Percentiles rank a stretch among this genome's conserved stretches.
Conservation (phyloP, 2,113 vertebrate species). For the Morone chrysops region DNA sequence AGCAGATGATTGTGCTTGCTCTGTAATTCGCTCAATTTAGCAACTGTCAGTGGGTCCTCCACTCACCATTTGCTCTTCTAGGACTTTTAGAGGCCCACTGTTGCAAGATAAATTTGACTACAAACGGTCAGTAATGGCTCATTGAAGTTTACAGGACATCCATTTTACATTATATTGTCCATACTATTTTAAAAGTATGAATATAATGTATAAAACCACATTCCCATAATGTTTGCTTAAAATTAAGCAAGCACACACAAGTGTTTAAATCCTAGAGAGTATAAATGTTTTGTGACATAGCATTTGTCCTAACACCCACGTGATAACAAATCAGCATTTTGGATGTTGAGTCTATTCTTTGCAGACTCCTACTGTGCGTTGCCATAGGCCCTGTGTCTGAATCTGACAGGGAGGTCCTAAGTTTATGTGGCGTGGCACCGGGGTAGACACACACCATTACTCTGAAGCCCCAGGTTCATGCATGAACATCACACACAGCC, state of each 20-base stretch:
- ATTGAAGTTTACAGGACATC: slow-evolving; percentile 17
- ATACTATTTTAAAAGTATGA: background rate
- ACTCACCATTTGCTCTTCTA: slow-evolving; percentile 44
- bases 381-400: slow-evolving; percentile 62
- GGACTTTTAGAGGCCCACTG: slow-evolving; percentile 44
- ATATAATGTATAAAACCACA: background rate
- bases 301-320: slow-evolving; percentile 38
- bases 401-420: slow-evolving; percentile 74
- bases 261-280: slow-evolving; percentile 1
- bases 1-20: slow-evolving; percentile 58
- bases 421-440: slow-evolving; percentile 78
- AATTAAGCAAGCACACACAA: background rate
- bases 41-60: slow-evolving; percentile 42
- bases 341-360: slow-evolving; percentile 58
- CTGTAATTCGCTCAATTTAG: slow-evolving; percentile 62
- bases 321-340: slow-evolving; percentile 50
- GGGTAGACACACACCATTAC: slow-evolving; percentile 81
- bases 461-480: slow-evolving; percentile 71
- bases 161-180: slow-evolving; percentile 8
- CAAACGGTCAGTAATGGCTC: slow-evolving; percentile 19
- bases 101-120: slow-evolving; percentile 35
- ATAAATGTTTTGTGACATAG: slow-evolving; percentile 18
- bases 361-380: slow-evolving; percentile 64
- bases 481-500: slow-evolving; percentile 73
- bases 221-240: background rate